phyloP scores from a whole-genome alignment of 2,113 vertebrate genomes.

The Micromys minutus region DNA sequence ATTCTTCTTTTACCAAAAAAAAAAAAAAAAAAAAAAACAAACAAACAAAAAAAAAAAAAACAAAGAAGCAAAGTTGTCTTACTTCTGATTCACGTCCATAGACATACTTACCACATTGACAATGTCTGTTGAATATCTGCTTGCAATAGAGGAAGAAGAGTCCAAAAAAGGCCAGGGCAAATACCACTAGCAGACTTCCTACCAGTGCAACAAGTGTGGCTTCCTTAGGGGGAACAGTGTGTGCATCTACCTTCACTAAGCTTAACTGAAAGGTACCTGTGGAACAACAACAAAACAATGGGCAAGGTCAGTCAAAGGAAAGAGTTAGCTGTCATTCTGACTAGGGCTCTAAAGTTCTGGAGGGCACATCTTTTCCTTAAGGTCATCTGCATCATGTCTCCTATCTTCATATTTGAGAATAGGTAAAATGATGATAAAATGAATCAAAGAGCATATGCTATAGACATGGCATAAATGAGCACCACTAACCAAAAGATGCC shows the following conservation, averaged over 20 bases:
- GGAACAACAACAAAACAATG: neutral
- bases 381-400: neutral
- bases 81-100: constrained; percentile 8
- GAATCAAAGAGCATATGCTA: neutral
- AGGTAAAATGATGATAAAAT: constrained; percentile 35
- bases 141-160: constrained; percentile 87
- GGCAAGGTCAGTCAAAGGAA: neutral
- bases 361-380: neutral
- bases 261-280: constrained; percentile 83
- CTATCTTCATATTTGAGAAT: neutral
- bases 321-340: neutral
- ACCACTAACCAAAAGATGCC: constrained; percentile 11
- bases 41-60: no score
- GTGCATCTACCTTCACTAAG: constrained; percentile 76
- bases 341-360: neutral
- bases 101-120: constrained; percentile 82
- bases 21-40: no score
- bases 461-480: constrained; percentile 5
- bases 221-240: constrained; percentile 77
- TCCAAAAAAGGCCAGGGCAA: constrained; percentile 83
- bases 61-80: neutral
- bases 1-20: neutral
- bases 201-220: constrained; percentile 81
- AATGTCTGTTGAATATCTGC: constrained; percentile 85
- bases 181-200: constrained; percentile 84